Evolutionary conservation across 1,140 invertebrate genomes (phyloP).

Genomic region (Pantala flavescens): DNA sequence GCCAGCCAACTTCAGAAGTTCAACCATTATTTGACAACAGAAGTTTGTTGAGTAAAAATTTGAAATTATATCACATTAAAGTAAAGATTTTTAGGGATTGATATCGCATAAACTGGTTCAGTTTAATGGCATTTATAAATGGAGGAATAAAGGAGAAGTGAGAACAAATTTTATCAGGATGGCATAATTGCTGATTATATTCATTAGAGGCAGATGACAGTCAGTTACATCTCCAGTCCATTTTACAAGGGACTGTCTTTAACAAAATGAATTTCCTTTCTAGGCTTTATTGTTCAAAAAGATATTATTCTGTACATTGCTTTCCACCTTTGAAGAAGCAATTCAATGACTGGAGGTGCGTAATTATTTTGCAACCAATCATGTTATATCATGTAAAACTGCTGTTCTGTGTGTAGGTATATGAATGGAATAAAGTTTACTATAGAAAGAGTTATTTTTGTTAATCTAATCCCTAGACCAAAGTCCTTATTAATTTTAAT

Average conservation of each 20-base stretch:
- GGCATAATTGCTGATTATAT: background rate
- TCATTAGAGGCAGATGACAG: background rate
- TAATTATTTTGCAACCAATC: constrained; percentile 7
- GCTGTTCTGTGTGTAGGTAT: constrained; percentile 4
- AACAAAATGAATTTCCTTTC: background rate
- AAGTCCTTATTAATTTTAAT: too few species aligned
- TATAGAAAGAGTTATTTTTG: background rate
- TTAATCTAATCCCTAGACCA: too few species aligned
- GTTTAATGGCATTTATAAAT: background rate
- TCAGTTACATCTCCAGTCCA: background rate
- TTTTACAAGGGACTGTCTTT: background rate
- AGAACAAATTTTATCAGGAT: background rate
- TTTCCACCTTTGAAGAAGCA: constrained; percentile 1
- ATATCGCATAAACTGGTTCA: too few species aligned
- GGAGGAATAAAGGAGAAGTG: background rate
- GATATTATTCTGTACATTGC: constrained; percentile 7
- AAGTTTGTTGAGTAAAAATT: too few species aligned
- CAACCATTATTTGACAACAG: too few species aligned
- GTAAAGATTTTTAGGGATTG: too few species aligned
- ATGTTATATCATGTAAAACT: constrained; percentile 10
- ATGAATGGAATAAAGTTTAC: constrained; percentile 10
- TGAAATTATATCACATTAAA: too few species aligned
- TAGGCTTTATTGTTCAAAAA: background rate
- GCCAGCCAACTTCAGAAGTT: too few species aligned
- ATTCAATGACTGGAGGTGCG: background rate